phyloP scores from a whole-genome alignment of 2,888 invertebrate genomes.

The Acholoe squamosa region DNA sequence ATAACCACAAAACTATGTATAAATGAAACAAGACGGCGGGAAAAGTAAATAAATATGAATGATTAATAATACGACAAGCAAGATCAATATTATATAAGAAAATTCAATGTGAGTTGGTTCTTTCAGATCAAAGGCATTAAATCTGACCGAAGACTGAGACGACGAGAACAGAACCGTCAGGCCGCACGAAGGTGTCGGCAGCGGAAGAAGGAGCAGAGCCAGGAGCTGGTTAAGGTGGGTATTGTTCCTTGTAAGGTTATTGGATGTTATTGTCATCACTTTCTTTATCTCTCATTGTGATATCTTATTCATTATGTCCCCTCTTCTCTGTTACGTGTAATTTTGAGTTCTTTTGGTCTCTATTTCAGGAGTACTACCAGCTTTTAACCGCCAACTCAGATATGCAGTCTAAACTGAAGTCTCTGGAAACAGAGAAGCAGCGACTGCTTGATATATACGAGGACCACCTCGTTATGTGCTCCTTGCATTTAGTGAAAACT shows the following conservation, averaged over 20 bases:
- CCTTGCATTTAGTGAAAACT: constrained; percentile 3
- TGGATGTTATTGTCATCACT: no score
- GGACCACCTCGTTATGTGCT: neutral
- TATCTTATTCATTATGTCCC: no score
- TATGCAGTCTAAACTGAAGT: constrained; percentile 48
- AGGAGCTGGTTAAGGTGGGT: constrained; percentile 63
- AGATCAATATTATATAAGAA: neutral
- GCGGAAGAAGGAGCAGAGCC: constrained; percentile 71
- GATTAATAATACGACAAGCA: no score
- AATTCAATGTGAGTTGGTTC: neutral
- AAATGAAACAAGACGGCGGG: no score
- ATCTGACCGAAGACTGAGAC: constrained; percentile 61
- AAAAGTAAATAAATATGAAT: no score
- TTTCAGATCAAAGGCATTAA: constrained; percentile 31
- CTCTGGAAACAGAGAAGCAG: constrained; percentile 52
- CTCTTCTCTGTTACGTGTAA: no score
- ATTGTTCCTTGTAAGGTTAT: no score
- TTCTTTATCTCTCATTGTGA: no score
- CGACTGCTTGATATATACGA: constrained; percentile 50
- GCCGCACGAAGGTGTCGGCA: constrained; percentile 73
- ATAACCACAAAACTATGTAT: no score
- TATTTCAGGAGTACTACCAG: constrained; percentile 63
- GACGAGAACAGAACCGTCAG: constrained; percentile 74
- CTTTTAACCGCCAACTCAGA: constrained; percentile 61
- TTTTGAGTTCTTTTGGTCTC: neutral